phyloP scores from a whole-genome alignment of 2,888 invertebrate genomes.

The Anoplius nigerrimus region DNA sequence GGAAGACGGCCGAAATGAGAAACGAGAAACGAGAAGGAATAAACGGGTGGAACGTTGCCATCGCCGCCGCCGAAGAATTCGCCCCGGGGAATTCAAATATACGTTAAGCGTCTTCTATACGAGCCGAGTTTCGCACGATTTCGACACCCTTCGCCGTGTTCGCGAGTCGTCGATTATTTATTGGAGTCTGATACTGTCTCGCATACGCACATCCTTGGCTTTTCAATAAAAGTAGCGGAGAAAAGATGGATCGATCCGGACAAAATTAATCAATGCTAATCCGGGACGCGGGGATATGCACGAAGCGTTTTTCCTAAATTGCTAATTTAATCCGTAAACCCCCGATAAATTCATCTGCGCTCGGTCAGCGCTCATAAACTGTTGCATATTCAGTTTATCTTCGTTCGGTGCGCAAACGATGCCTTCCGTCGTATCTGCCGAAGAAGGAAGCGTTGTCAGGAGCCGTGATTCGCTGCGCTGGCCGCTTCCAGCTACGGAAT shows the following conservation, averaged over 20 bases:
- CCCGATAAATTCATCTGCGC: conserved; percentile 7
- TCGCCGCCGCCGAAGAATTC: conserved; percentile 46
- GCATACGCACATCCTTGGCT: background rate
- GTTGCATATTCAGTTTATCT: conserved; percentile 6
- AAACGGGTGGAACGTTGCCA: conserved; percentile 49
- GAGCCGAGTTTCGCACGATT: conserved; percentile 1
- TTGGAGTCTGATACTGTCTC: conserved; percentile 11
- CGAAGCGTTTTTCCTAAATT: too few relatives aligned
- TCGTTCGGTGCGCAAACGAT: too few relatives aligned
- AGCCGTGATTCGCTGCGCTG: too few relatives aligned
- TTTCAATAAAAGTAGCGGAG: too few relatives aligned
- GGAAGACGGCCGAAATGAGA: conserved; percentile 7
- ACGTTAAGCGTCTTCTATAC: conserved; percentile 41
- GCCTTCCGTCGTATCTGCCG: too few relatives aligned
- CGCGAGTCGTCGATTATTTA: conserved; percentile 41
- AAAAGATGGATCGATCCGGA: too few relatives aligned
- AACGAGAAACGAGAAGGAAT: conserved; percentile 35
- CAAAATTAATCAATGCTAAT: too few relatives aligned
- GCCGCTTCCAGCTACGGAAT: too few relatives aligned
- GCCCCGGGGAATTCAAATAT: conserved; percentile 61
- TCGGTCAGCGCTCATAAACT: conserved; percentile 14
- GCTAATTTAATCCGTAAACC: too few relatives aligned
- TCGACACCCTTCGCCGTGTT: conserved; percentile 25
- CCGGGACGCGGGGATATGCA: too few relatives aligned
- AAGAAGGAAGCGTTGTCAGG: too few relatives aligned